These are phyloP conservation scores for Drosophila tristis DNA, from an alignment of 1,140 invertebrate genomes.

Conservation along the genomic window DNA sequence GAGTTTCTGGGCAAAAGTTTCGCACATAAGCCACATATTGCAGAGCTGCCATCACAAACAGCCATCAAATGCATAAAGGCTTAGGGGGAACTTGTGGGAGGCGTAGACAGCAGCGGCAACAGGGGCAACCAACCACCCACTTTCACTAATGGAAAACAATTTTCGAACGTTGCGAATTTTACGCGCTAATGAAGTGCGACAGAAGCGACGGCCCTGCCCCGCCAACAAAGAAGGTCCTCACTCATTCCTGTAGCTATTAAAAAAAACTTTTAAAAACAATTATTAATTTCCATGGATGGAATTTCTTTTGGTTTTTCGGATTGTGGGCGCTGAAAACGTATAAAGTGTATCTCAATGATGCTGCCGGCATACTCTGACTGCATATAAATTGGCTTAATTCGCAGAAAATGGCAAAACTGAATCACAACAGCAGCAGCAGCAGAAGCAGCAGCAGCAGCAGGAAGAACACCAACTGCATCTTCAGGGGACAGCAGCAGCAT, in stretches of 20 bases:
- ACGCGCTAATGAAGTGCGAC: slow-evolving; percentile 69
- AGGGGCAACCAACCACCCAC: neutral
- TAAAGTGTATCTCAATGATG: slow-evolving; percentile 24
- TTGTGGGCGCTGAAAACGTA: slow-evolving; percentile 3
- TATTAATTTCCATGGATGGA: slow-evolving; percentile 61
- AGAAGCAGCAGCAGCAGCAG: slow-evolving; percentile 1
- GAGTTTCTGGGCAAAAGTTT: slow-evolving; percentile 67
- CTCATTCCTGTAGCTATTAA: slow-evolving; percentile 44
- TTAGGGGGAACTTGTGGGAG: slow-evolving; percentile 48
- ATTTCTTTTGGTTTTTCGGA: slow-evolving; percentile 32
- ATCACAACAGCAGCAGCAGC: slow-evolving; percentile 37
- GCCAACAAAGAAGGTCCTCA: slow-evolving; percentile 13
- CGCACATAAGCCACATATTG: slow-evolving; percentile 53
- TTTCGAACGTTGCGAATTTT: slow-evolving; percentile 61
- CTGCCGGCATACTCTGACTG: slow-evolving; percentile 45
- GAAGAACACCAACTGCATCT: slow-evolving; percentile 30
- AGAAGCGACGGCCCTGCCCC: slow-evolving; percentile 1
- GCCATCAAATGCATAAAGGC: slow-evolving; percentile 82
- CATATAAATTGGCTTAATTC: slow-evolving; percentile 80
- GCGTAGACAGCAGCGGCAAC: neutral
- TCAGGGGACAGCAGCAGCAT: slow-evolving; percentile 37
- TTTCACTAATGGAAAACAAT: slow-evolving; percentile 66
- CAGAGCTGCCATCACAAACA: slow-evolving; percentile 56
- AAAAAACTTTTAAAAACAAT: slow-evolving; percentile 63
- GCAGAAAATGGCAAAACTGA: slow-evolving; percentile 69